These are phyloP conservation scores for Actinostola sp. DNA, from an alignment of 92 coral and sea anemone species.

Conservation along the genomic window DNA sequence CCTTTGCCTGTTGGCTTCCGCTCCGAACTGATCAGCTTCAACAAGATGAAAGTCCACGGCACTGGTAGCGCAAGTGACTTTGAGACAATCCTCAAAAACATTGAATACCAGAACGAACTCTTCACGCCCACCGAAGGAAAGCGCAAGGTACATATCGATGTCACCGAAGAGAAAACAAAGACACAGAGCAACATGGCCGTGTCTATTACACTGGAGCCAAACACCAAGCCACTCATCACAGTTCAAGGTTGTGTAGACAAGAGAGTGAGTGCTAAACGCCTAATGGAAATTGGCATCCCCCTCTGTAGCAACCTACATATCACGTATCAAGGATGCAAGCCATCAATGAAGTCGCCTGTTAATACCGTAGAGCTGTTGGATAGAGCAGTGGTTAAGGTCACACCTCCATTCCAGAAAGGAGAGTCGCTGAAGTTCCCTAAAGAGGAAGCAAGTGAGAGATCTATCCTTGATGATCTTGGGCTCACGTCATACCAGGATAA, in stretches of 20 bases:
- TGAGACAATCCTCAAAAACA: conserved; percentile 62
- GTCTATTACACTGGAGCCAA: conserved; percentile 57
- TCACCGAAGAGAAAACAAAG: conserved; percentile 46
- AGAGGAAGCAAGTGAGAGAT: conserved; percentile 32
- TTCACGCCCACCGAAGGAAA: conserved; percentile 83
- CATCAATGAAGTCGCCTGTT: conserved; percentile 50
- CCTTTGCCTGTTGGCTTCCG: conserved; percentile 74
- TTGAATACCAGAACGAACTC: conserved; percentile 86
- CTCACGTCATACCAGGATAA: conserved; percentile 58
- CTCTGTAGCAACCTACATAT: conserved; percentile 64
- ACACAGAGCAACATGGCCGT: conserved; percentile 44
- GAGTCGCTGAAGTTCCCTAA: conserved; percentile 80
- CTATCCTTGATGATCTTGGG: conserved; percentile 65
- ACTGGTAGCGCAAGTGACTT: conserved; percentile 77
- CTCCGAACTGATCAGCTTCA: conserved; percentile 53
- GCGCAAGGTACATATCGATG: conserved; percentile 60
- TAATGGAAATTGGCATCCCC: conserved; percentile 70
- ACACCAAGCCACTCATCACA: conserved; percentile 63
- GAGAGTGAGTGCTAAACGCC: conserved; percentile 13
- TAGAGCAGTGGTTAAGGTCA: conserved; percentile 59
- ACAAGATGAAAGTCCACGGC: conserved; percentile 67
- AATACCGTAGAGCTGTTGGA: conserved; percentile 69
- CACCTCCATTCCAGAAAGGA: conserved; percentile 74
- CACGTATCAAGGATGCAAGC: conserved; percentile 53
- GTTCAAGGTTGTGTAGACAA: conserved; percentile 56